Base-by-base conservation (phyloP, 1,140 invertebrate genomes). In the Oncopodura yosiiana region DNA sequence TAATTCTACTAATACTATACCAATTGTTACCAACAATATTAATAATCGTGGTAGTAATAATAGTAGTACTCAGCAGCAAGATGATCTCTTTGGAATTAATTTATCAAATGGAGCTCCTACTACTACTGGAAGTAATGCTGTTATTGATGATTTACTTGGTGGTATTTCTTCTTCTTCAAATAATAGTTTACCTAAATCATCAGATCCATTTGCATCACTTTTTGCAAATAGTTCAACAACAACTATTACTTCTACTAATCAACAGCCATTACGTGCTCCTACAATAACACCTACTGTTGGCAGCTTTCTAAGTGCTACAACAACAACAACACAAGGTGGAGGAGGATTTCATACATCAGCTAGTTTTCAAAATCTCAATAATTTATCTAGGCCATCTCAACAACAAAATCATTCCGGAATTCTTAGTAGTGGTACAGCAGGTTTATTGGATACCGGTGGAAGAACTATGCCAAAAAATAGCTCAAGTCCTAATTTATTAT, bases 361-460 rank as follows among this genome's bases (percentile, higher is more conserved):
- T 8, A 55, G 53, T 55, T 55, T 55, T 16, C 53, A 55, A 49
- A 55, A 55, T 49, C 45, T 55, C 26, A 55, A 41, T 42, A 39
- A 23, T 24, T 49, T 49, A 38, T 21, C 26, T 21, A 53, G 26
- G 12, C 26, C 51, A 16, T 32, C 39, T 36, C 4, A 3, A 5
- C 18, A 24, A 43, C 42, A 19, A 43, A 4, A 46, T 5, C 43
- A 8, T 27, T 9, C 21, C 5, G 4, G 11, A 43, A 18, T 18
- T 3, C 5, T 3, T 4, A 36, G 32, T 27, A 38, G 18, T 24
- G 38, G 38, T 19, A 38, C 23, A 38, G 26, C 46, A 2, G 46
- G 46, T 34, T 24, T 49, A 14, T 18, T 48, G 14, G 45, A 49
- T 41, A 11, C 34, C 3, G 24, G 37, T 11, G 45, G 21, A 24